Evolutionary conservation across 2,797 vertebrate species (phyloP), one percentile per base, ranked within the genome.

Genomic region (Scarus forsteni): DNA sequence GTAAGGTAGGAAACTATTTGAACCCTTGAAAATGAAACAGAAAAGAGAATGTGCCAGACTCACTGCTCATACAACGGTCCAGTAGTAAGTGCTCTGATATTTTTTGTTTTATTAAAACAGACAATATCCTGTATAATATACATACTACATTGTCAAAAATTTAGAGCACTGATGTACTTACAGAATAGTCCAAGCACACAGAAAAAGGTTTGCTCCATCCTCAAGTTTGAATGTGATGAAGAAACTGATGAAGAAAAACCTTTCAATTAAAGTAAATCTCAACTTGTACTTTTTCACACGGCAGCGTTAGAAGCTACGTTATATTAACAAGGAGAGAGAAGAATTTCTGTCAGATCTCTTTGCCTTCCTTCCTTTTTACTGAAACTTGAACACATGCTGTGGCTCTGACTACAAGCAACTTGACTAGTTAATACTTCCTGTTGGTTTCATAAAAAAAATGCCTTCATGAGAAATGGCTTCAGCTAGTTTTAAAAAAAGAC

Each of bases 181-280:
- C 80, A 66, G 52, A 79, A 39, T 8, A 79, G 50, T 1, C 34
- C 44, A 18, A 73, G 34, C 34, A 61, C 40, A 36, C 48, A 40
- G 7, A 51, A 49, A 14, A 34, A 45, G 36, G 60, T 54, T 34
- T 1, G 14, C 1, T 35, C 12, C 80, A 79, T 83, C 18, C 3
- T 58, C 12, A 39, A 46, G 34, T 58, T 42, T 38, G 68, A 11
- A 40, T 7, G 8, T 1, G 8, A 35, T 44, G 7, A 16, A 5
- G 12, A 45, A 9, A 0, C 69, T 57, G 60, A n/a, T n/a, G n/a
- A n/a, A n/a, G n/a, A n/a, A n/a, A n/a, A n/a, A 8, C 45, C 57
- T 15, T 14, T 10, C 10, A 12, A 16, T 38, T 43, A 35, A 27
- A 4, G 10, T 11, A 36, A 13, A 8, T 8, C 13, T 27, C 36